Evolutionary conservation across 2,888 invertebrate genomes (phyloP).

Genomic region (Conomelus anceps): DNA sequence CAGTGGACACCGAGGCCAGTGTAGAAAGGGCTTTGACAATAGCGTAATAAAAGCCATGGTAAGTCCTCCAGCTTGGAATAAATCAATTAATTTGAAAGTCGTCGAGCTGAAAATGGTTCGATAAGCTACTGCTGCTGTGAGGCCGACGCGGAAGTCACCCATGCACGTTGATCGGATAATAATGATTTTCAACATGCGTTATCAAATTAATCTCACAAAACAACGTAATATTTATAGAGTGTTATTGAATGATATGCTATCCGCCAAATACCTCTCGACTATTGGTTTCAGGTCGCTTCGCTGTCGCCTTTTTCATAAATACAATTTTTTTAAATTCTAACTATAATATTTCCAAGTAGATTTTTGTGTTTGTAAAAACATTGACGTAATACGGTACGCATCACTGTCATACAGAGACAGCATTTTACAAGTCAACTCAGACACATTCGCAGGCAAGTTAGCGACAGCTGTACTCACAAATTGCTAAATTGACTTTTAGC

Average conservation of each 20-base stretch:
- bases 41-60: background rate
- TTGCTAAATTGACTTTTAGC: too few species aligned
- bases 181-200: background rate
- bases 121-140: background rate
- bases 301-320: too few species aligned
- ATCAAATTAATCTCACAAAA: background rate
- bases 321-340: too few species aligned
- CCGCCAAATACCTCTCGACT: background rate
- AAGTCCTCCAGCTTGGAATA: background rate
- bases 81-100: background rate
- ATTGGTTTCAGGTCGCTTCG: background rate
- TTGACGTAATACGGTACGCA: too few species aligned
- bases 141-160: background rate
- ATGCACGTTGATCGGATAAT: background rate
- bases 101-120: background rate
- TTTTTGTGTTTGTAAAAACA: too few species aligned
- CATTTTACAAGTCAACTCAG: too few species aligned
- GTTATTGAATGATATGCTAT: background rate
- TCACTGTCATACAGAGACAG: too few species aligned
- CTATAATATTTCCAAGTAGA: too few species aligned
- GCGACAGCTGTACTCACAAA: too few species aligned
- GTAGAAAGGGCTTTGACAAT: background rate
- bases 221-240: background rate
- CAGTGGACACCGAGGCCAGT: background rate
- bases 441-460: too few species aligned